Base-by-base conservation (phyloP, 2,888 invertebrate species). In the Caenorhabditis macrosperma region DNA sequence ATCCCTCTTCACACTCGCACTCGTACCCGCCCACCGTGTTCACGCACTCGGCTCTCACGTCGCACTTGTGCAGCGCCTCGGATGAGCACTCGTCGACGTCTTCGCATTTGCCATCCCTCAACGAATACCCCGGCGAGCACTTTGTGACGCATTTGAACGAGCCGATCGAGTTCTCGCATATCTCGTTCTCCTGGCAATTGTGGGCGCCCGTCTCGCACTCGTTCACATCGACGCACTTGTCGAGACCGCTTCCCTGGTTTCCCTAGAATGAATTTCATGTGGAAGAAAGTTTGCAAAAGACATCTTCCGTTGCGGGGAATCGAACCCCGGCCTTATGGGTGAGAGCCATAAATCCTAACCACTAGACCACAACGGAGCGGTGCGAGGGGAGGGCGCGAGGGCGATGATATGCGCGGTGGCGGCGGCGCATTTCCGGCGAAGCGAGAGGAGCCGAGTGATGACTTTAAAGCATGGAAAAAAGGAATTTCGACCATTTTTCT, bases 131-230 rank as follows among this genome's bases (percentile, higher is more conserved):
- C 1, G 78, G 82, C 1, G 83, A 83, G 77, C 88, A 88, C n/a
- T 71, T 63, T 35, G 74, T 63, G 63, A 87, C 86, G 61, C 88
- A 88, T 54, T 75, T 81, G 78, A 79, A 88, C 3, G 83, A 74
- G 10, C 88, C 88, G 54, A 83, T 68, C 46, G 85, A 86, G 61
- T 88, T 88, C 64, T 88, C 84, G 59, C 88, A 88, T 46, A 85
- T 82, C 28, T 85, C 78, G 28, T 72, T 63, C 1, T 67, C 46
- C 7, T 94, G 86, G 94, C 92, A 87, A 41, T 78, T 74, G 68
- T 86, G 81, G 9, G 78, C 75, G 4, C 82, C 82, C 15, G 72
- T 78, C 4, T 72, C 86, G 75, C 90, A 90, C 69, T 90, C 90
- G 67, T 90, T 85, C 44, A 90, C 83, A 44, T 89, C 90, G 0